Evolutionary conservation across 2,797 vertebrate species (phyloP), one percentile per base, ranked within the genome.

Genomic region (Cheirogaleus major): DNA sequence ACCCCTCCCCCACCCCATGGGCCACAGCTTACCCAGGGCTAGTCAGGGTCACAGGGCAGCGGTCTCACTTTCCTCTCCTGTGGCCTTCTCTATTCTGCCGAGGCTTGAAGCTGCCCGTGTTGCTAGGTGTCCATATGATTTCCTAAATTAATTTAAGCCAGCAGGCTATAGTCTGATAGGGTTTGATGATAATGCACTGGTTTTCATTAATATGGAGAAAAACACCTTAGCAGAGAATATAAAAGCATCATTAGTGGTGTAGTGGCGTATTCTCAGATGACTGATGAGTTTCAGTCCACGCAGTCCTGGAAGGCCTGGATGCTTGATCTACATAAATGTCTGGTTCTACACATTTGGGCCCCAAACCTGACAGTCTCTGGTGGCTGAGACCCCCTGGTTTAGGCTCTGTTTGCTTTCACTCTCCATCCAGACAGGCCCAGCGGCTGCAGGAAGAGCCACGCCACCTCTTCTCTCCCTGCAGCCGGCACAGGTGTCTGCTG

Each of bases 1-100:
- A 57, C 1, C 10, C 4, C 27, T 32, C 8, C 1, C 2, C 9
- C 38, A 1, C 43, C 50, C 48, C 35, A 3, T 5, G 1, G 59
- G 52, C 61, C 20, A 43, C 13, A 4, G n/a, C 13, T 63, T 14
- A 20, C 14, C 25, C n/a, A 48, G 67, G n/a, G 8, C 20, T 27
- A 25, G 9, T 63, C 27, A 22, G 23, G 2, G 10, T 18, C 61
- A 35, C 76, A 72, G 1, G 7, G 50, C 1, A 18, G 12, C 17
- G 7, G 12, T 41, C 5, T 30, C 30, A 55, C 9, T 67, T 93
- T 25, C 9, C 15, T 32, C 9, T 41, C 22, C 41, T 52, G 0
- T 20, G 48, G 35, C 13, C 35, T 23, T 38, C 27, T 89, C 41
- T 84, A 17, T 52, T 75, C 13, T 55, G 9, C 23, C 30, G 30